Evolutionary conservation across 1,140 invertebrate species (phyloP), one percentile per base, ranked within the genome.

Genomic region (Bombus pyrosoma): DNA sequence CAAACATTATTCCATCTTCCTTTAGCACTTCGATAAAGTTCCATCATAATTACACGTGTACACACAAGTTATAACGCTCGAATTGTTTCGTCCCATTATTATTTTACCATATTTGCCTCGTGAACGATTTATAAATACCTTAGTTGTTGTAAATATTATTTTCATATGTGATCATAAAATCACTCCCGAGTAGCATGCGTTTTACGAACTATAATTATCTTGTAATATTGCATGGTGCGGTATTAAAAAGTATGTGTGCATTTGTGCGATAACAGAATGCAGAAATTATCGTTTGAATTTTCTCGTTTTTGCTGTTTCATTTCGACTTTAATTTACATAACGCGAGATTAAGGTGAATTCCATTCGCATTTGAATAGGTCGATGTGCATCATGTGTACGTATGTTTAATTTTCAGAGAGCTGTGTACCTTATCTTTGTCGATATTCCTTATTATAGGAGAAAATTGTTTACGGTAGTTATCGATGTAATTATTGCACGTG

Each of bases 1-100:
- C 41, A 34, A 10, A 74, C 18, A 37, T 81, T 64, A 43, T 10
- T 47, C 62, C 43, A 68, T 69, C 34, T 80, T 72, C 62, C 75
- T 79, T 79, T 80, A n/a, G 22, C 53, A 68, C 69, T 32, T 39
- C 15, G n/a, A 78, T 71, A 41, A 57, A 43, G 39, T 69, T 57
- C 25, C 62, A 9, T 12, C 22, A 9, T 66, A 77, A 66, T 57
- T 41, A 57, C 64, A 32, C 37, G 34, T 62, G 39, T 62, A 75
- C 59, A 47, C 39, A 62, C 57, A 32, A 80, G 37, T 39, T 13
- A 22, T 41, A 41, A 62, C 28, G 12, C 13, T 37, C 22, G 34
- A 75, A 47, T 25, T 64, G 47, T 74, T 75, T n/a, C 43, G 22
- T 47, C 32, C 37, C 22, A 64, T 82, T 66, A 82, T n/a, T 73